Evolutionary conservation across 2,113 vertebrate genomes (phyloP).

Genomic region (Nothoprocta pentlandii): DNA sequence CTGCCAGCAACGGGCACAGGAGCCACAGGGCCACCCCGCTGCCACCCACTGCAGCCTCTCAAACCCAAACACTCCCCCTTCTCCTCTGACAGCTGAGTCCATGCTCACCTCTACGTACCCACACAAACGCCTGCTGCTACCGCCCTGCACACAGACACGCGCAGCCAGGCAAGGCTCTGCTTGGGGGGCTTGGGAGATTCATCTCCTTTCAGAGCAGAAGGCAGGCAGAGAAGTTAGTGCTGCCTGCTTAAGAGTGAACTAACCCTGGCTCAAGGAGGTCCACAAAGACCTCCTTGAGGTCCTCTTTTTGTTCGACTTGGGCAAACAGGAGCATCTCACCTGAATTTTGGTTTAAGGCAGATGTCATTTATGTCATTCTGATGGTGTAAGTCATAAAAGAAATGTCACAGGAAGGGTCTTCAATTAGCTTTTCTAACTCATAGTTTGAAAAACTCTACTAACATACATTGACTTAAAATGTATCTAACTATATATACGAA

Average conservation of each 20-base stretch:
- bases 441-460: not conserved
- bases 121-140: rapidly evolving
- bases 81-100: not conserved
- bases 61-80: not conserved
- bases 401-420: not conserved
- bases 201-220: not conserved
- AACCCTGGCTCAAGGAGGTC: not conserved
- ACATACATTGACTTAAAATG: not conserved
- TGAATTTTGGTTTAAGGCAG: not conserved
- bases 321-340: not conserved
- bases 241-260: not conserved
- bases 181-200: not conserved
- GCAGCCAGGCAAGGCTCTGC: not conserved
- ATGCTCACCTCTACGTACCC: not conserved
- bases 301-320: not conserved
- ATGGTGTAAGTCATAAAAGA: not conserved
- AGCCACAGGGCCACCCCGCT: not conserved
- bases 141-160: rapidly evolving
- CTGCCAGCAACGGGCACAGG: not conserved
- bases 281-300: not conserved
- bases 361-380: not conserved
- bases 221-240: not conserved
- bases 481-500: not conserved
- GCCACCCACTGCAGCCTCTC: not conserved
- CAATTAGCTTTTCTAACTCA: not conserved